A percentile compares a stretch with the other conserved stretches of the same genome.
These are phyloP conservation scores for Formicarius rufipectus DNA, from an alignment of 2,113 vertebrate species.

Conservation along the genomic window DNA sequence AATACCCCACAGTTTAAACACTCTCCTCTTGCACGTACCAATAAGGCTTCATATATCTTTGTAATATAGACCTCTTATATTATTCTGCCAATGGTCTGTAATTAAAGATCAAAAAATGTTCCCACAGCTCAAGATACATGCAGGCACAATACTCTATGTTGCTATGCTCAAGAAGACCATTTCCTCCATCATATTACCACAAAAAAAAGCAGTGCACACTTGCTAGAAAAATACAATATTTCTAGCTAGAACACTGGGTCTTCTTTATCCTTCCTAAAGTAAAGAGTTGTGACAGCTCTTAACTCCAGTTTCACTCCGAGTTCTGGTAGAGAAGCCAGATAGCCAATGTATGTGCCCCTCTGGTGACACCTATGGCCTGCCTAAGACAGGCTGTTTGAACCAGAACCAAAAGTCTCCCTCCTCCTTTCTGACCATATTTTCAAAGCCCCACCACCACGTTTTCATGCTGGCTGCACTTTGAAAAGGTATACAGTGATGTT, in stretches of 20 bases:
- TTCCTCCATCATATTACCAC: neutral
- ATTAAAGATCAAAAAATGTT: neutral
- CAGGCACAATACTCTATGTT: neutral
- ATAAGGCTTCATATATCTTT: neutral
- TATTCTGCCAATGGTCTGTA: neutral
- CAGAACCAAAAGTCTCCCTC: neutral
- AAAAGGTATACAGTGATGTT: accelerated
- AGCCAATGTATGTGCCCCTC: neutral
- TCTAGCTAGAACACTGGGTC: neutral
- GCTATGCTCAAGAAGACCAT: neutral
- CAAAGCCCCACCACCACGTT: neutral
- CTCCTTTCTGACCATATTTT: neutral
- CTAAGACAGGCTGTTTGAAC: neutral
- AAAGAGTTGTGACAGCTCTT: neutral
- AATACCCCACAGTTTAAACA: neutral
- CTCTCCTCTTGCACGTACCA: neutral
- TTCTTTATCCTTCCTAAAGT: neutral
- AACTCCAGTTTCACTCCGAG: neutral
- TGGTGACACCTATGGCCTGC: neutral
- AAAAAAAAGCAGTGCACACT: accelerated
- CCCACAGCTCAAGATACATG: neutral
- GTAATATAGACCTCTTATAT: neutral
- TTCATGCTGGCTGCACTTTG: neutral
- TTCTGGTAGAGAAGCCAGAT: neutral
- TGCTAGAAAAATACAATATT: neutral